phyloP scores from a whole-genome alignment of 2,888 invertebrate genomes.

The Cybosia mesomella region DNA sequence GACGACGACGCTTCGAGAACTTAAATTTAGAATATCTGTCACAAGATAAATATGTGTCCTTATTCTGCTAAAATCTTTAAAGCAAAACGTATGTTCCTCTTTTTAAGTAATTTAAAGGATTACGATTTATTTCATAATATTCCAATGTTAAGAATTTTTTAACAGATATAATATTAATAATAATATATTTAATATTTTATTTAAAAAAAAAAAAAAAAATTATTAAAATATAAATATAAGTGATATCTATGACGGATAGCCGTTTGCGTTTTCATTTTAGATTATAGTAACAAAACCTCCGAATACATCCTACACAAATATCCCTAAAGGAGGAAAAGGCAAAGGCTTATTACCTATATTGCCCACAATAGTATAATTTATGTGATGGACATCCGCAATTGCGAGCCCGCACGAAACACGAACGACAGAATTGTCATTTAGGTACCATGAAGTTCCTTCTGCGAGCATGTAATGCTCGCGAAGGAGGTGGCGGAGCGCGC shows the following conservation, averaged over 20 bases:
- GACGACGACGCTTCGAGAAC: conserved; percentile 51
- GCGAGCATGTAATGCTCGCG: no score
- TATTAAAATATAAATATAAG: no score
- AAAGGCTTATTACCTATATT: background rate
- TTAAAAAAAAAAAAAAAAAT: no score
- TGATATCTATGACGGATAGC: background rate
- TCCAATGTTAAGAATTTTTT: conserved; percentile 17
- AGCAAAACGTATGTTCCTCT: conserved; percentile 59
- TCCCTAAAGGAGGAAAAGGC: background rate
- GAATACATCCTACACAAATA: background rate
- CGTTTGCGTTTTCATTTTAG: background rate
- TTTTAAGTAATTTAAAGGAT: conserved; percentile 62
- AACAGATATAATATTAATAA: no score
- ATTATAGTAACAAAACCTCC: background rate
- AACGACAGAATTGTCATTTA: no score
- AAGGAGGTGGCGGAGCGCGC: no score
- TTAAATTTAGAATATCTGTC: conserved; percentile 58
- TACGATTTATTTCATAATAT: conserved; percentile 65
- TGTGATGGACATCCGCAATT: no score
- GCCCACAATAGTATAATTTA: background rate
- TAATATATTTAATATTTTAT: no score
- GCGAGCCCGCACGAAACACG: no score
- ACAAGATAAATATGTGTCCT: conserved; percentile 47
- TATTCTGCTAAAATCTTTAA: conserved; percentile 57
- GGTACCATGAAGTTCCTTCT: no score